A percentile compares a stretch with the other conserved stretches of the same genome.
Evolutionary conservation across 2,888 invertebrate genomes (phyloP).

Genomic region (Cerastoderma edule): DNA sequence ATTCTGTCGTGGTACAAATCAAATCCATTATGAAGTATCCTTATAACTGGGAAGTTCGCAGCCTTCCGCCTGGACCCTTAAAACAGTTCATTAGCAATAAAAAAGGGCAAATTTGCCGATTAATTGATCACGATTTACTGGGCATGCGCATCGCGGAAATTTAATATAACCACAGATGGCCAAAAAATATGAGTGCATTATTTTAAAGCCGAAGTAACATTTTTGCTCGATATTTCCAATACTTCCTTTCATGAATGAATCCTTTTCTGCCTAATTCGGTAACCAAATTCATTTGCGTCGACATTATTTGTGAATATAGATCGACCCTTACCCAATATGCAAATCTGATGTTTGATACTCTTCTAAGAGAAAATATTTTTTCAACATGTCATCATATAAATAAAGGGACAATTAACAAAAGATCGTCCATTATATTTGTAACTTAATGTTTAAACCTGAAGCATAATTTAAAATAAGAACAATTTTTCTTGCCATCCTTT

Average conservation of each 20-base stretch:
- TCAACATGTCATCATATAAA: no score
- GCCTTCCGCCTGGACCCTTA: slow-evolving; percentile 3
- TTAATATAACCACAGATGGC: slow-evolving; percentile 59
- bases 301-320: slow-evolving; percentile 56
- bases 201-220: slow-evolving; percentile 40
- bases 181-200: slow-evolving; percentile 48
- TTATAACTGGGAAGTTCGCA: neutral
- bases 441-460: no score
- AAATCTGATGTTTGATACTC: no score
- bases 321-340: no score
- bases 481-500: no score
- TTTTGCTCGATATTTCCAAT: slow-evolving; percentile 53
- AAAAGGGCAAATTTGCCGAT: slow-evolving; percentile 22
- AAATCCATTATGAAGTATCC: neutral
- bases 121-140: slow-evolving; percentile 36
- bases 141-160: slow-evolving; percentile 54
- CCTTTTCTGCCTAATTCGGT: slow-evolving; percentile 53
- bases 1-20: no score
- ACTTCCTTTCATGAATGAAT: slow-evolving; percentile 43
- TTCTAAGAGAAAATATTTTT: no score
- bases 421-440: no score
- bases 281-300: slow-evolving; percentile 59
- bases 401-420: no score
- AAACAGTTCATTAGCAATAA: slow-evolving; percentile 29
- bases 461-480: no score